Percentiles rank a stretch among this genome's conserved stretches.
phyloP scores from a whole-genome alignment of 2,113 vertebrate genomes.

The Lepus europaeus region DNA sequence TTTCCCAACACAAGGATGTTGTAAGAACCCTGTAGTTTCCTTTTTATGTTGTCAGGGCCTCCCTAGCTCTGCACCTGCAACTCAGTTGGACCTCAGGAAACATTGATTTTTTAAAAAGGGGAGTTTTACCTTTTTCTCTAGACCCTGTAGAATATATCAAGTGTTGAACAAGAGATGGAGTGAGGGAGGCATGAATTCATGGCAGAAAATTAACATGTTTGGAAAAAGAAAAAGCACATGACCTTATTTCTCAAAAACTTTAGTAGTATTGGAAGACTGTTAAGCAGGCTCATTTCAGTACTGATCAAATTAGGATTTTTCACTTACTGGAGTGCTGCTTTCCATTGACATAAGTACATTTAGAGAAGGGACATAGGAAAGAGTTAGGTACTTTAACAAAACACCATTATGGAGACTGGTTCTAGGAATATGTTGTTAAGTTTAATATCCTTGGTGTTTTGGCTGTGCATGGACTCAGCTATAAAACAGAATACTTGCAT shows the following conservation, averaged over 20 bases:
- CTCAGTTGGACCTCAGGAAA: neutral
- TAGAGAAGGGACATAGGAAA: neutral
- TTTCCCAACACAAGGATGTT: neutral
- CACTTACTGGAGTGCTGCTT: neutral
- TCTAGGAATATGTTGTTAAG: neutral
- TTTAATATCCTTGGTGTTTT: neutral
- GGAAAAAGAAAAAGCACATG: neutral
- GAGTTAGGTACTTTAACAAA: neutral
- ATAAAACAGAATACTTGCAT: slow-evolving; percentile 9
- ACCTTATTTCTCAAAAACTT: neutral
- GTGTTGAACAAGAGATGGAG: neutral
- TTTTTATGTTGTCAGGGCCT: neutral
- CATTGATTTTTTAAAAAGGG: slow-evolving; percentile 4
- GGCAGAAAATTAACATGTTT: neutral
- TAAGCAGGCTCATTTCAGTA: neutral
- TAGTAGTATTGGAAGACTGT: neutral
- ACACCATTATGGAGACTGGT: neutral
- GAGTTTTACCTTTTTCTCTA: neutral
- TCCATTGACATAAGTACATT: neutral
- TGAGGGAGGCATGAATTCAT: neutral
- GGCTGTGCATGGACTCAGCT: neutral
- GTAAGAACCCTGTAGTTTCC: neutral
- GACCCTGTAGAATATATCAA: neutral
- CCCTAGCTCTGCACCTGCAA: neutral
- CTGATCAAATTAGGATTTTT: neutral